phyloP scores from a whole-genome alignment of 2,113 vertebrate genomes.

The Gasterosteus aculeatus region DNA sequence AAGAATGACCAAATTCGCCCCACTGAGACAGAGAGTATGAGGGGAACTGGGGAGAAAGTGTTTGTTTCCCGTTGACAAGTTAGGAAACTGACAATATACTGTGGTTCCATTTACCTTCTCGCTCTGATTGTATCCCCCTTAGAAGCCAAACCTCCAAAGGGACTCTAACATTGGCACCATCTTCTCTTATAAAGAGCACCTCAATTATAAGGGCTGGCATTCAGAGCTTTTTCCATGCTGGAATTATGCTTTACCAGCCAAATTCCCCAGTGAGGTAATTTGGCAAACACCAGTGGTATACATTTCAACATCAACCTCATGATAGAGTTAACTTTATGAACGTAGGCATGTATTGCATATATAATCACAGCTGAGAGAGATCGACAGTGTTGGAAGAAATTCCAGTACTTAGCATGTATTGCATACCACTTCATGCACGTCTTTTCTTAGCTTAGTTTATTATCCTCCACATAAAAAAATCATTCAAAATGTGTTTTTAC shows the following conservation, averaged over 20 bases:
- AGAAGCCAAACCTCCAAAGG: conserved; percentile 4
- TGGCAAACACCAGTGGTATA: conserved; percentile 28
- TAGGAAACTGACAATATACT: conserved; percentile 2
- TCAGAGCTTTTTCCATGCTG: conserved; percentile 14
- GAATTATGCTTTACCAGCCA: conserved; percentile 13
- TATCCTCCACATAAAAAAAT: background rate
- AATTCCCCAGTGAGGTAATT: conserved; percentile 13
- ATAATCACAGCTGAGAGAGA: background rate
- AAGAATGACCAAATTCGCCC: background rate
- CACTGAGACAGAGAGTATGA: background rate
- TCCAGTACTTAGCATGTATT: background rate
- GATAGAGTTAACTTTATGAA: conserved; percentile 5
- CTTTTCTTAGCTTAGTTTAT: background rate
- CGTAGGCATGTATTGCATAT: background rate
- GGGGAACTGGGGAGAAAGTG: background rate
- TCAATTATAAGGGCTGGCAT: conserved; percentile 28
- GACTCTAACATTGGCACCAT: conserved; percentile 9
- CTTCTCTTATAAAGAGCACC: conserved; percentile 24
- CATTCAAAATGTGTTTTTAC: background rate
- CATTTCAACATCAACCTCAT: conserved; percentile 41
- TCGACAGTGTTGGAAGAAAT: background rate
- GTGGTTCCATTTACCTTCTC: conserved; percentile 8
- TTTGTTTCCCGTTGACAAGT: conserved; percentile 7
- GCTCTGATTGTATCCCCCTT: conserved; percentile 16
- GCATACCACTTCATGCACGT: background rate